Evolutionary conservation across 2,797 vertebrate species (phyloP).

Genomic region (Oophaga sylvatica): DNA sequence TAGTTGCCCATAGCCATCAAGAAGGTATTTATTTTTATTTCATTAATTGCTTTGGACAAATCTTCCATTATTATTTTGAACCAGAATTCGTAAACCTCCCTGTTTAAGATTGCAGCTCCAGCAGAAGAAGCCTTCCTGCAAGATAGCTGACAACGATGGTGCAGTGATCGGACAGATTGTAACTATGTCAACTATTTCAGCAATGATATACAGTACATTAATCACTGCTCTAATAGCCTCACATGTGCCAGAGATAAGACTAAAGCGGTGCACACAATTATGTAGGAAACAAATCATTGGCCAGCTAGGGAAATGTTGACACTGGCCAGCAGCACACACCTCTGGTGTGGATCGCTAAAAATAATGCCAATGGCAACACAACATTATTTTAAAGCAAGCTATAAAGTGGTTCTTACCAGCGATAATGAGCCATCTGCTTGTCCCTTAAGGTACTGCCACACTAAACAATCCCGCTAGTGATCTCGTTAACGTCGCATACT

Average conservation of each 20-base stretch:
- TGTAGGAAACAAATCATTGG: neutral
- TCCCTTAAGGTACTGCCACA: no score
- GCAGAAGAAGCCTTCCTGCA: neutral
- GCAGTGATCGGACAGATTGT: neutral
- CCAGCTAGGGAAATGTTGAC: neutral
- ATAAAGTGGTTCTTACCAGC: neutral
- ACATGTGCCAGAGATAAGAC: neutral
- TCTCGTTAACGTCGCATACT: no score
- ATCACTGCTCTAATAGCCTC: neutral
- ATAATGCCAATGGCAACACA: neutral
- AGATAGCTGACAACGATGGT: neutral
- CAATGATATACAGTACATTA: neutral
- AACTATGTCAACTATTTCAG: neutral
- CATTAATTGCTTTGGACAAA: no score
- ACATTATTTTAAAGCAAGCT: neutral
- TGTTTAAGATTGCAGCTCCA: neutral
- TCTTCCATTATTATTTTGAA: no score
- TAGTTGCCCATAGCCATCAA: no score
- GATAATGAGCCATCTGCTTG: slow-evolving; percentile 7
- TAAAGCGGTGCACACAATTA: neutral
- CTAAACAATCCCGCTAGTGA: no score
- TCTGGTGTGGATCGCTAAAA: neutral
- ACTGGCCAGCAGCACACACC: neutral
- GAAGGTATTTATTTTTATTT: no score
- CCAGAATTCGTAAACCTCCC: no score